Conservation (phyloP, 1,140 invertebrate genomes). For the Leucophenga varia region DNA sequence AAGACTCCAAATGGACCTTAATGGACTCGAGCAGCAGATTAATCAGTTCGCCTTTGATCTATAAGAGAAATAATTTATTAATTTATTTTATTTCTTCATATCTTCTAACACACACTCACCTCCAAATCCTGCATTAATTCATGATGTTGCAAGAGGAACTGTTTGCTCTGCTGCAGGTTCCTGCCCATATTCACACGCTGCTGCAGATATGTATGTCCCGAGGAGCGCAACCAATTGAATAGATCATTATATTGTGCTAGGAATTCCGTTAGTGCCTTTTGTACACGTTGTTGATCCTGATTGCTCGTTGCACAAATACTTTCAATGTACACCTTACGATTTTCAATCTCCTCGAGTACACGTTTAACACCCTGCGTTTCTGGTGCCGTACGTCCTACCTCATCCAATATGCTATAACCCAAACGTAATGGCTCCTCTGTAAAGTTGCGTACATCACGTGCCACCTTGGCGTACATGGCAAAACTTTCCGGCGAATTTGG, state of each 20-base stretch:
- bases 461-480: slow-evolving; percentile 67
- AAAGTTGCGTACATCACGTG: slow-evolving; percentile 63
- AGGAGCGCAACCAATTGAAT: slow-evolving; percentile 68
- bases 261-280: slow-evolving; percentile 69
- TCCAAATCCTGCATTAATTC: slow-evolving; percentile 74
- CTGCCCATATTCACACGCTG: slow-evolving; percentile 76
- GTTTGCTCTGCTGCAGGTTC: slow-evolving; percentile 68
- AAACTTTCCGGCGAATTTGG: slow-evolving; percentile 66
- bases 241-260: slow-evolving; percentile 71
- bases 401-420: slow-evolving; percentile 73
- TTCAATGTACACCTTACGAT: slow-evolving; percentile 68
- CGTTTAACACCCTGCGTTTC: slow-evolving; percentile 70
- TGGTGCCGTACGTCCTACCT: slow-evolving; percentile 65
- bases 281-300: slow-evolving; percentile 72
- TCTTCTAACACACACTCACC: slow-evolving; percentile 55
- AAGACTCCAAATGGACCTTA: slow-evolving; percentile 66
- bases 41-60: slow-evolving; percentile 70
- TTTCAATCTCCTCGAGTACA: slow-evolving; percentile 73
- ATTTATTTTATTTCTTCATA: not conserved
- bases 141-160: slow-evolving; percentile 76
- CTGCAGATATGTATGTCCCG: slow-evolving; percentile 72
- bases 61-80: slow-evolving; percentile 23
- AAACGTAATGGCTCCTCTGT: slow-evolving; percentile 64
- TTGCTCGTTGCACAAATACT: slow-evolving; percentile 69
- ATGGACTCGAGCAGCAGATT: slow-evolving; percentile 66